phyloP scores from a whole-genome alignment of 2,113 vertebrate species.

The Tenebrosternarchus preto region DNA sequence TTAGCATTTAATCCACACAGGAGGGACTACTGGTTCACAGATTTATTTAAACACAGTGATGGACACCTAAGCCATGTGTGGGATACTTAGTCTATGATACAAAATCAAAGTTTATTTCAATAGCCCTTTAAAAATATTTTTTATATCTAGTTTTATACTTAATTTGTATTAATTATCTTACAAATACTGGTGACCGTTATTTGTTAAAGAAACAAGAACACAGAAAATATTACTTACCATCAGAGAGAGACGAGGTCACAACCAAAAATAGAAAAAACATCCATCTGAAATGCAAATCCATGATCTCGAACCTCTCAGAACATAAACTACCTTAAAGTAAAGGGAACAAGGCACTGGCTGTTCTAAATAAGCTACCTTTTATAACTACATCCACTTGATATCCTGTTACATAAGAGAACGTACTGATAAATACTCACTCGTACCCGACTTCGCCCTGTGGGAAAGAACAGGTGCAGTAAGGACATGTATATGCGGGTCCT shows the following conservation, averaged over 20 bases:
- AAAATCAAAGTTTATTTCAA: too few relatives aligned
- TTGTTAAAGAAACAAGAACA: background rate
- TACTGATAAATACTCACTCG: slow-evolving; percentile 25
- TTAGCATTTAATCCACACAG: too few relatives aligned
- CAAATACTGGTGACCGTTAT: background rate
- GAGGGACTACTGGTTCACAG: too few relatives aligned
- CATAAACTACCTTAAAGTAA: background rate
- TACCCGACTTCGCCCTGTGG: background rate
- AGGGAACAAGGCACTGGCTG: slow-evolving; percentile 6
- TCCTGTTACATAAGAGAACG: slow-evolving; percentile 23
- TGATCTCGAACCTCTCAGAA: slow-evolving; percentile 3
- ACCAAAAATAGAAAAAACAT: slow-evolving; percentile 52
- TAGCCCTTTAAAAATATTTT: too few relatives aligned
- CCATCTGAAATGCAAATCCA: slow-evolving; percentile 43
- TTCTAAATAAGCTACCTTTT: background rate
- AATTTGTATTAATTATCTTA: too few relatives aligned
- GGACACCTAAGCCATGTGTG: too few relatives aligned
- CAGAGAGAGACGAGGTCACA: slow-evolving; percentile 8
- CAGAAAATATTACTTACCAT: slow-evolving; percentile 56
- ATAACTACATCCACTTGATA: slow-evolving; percentile 11
- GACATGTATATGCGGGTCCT: background rate
- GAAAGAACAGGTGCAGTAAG: slow-evolving; percentile 30
- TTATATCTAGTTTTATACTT: too few relatives aligned
- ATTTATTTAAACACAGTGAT: too few relatives aligned
- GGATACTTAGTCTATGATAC: too few relatives aligned